Conservation (phyloP, 2,113 vertebrate species). For the Atrichornis clamosus region DNA sequence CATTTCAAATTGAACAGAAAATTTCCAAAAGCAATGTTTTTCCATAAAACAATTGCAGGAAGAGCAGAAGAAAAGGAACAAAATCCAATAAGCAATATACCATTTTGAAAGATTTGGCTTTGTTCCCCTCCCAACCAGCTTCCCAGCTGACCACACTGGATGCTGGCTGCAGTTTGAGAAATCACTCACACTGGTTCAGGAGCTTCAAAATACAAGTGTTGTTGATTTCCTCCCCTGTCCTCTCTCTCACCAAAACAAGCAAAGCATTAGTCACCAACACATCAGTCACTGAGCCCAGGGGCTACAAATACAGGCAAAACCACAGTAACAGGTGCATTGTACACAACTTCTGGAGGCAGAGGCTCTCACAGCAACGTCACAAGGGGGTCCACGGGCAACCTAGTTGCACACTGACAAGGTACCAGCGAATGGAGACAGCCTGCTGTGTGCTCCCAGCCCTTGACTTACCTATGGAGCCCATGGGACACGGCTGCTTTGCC, state of each 20-base stretch:
- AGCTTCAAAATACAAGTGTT: not conserved
- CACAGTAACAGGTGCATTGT: accelerated
- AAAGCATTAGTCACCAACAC: not conserved
- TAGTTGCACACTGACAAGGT: accelerated
- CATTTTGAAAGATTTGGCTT: not conserved
- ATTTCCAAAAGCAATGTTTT: not conserved
- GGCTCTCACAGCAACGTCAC: not conserved
- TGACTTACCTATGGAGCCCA: conserved; percentile 84
- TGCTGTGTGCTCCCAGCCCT: accelerated
- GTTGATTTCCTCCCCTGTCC: not conserved
- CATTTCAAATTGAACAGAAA: not conserved
- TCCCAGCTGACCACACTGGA: not conserved
- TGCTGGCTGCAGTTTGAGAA: not conserved
- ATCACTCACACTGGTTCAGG: not conserved
- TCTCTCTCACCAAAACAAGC: not conserved
- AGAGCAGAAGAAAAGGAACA: not conserved
- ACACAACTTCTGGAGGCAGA: not conserved
- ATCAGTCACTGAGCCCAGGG: not conserved
- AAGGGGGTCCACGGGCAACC: not conserved
- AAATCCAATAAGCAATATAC: not conserved
- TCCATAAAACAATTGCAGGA: not conserved
- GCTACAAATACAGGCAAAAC: not conserved
- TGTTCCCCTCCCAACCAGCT: not conserved
- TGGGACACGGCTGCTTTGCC: conserved; percentile 86
- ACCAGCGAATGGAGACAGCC: accelerated